Evolutionary conservation across 2,888 invertebrate genomes (phyloP).

Genomic region (Rutpela maculata): DNA sequence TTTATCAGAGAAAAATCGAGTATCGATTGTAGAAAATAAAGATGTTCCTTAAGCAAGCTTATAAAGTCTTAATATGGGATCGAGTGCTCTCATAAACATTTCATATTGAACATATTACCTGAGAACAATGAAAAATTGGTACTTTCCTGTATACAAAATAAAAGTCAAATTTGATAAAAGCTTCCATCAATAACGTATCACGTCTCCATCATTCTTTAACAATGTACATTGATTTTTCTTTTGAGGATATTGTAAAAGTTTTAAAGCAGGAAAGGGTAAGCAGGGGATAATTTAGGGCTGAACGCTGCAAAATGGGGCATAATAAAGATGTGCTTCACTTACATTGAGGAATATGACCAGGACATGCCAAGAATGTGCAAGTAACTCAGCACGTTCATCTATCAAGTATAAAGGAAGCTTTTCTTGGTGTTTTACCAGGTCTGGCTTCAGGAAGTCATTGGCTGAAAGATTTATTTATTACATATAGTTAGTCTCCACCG

Average conservation of each 20-base stretch:
- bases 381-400: conserved; percentile 15
- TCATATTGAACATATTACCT: conserved; percentile 29
- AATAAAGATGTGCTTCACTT: conserved; percentile 47
- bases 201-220: conserved; percentile 32
- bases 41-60: background rate
- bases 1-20: background rate
- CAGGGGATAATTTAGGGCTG: conserved; percentile 36
- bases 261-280: conserved; percentile 35
- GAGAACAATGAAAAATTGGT: conserved; percentile 35
- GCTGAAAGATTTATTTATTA: background rate
- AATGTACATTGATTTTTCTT: conserved; percentile 37
- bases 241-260: conserved; percentile 30
- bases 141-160: conserved; percentile 33
- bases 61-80: background rate
- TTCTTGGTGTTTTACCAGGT: conserved; percentile 10
- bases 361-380: conserved; percentile 42
- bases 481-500: no score
- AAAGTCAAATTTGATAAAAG: conserved; percentile 41
- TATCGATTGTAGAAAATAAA: conserved; percentile 2
- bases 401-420: conserved; percentile 24
- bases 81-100: conserved; percentile 28
- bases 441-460: background rate
- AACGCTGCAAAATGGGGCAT: conserved; percentile 35
- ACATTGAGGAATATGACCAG: conserved; percentile 42
- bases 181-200: conserved; percentile 37